These are phyloP conservation scores for Vimba vimba DNA, from an alignment of 2,113 vertebrate genomes.

Conservation along the genomic window DNA sequence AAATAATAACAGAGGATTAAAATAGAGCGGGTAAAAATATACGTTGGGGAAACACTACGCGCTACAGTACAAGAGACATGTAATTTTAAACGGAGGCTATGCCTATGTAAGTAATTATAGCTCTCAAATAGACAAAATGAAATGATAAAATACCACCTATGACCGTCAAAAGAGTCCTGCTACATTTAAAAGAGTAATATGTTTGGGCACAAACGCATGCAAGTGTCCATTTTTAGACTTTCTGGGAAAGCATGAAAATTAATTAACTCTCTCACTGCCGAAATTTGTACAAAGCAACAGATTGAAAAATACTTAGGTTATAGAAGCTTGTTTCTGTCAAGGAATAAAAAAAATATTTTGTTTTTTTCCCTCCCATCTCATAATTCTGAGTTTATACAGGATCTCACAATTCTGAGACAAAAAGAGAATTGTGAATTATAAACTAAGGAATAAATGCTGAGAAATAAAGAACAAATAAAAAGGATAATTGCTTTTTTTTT, in stretches of 20 bases:
- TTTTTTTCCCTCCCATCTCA: too few relatives aligned
- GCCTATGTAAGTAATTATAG: constrained; percentile 78
- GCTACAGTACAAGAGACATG: constrained; percentile 72
- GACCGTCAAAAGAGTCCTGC: constrained; percentile 65
- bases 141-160: constrained; percentile 79
- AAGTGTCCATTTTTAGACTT: constrained; percentile 53
- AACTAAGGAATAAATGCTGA: too few relatives aligned
- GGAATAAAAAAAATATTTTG: too few relatives aligned
- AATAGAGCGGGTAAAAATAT: constrained; percentile 76
- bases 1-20: constrained; percentile 82
- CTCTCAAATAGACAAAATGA: constrained; percentile 72
- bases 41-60: constrained; percentile 75
- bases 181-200: constrained; percentile 63
- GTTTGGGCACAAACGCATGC: constrained; percentile 61
- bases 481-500: too few relatives aligned
- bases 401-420: too few relatives aligned
- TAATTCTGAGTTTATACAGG: too few relatives aligned
- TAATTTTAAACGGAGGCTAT: constrained; percentile 77
- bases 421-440: too few relatives aligned
- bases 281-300: constrained; percentile 15
- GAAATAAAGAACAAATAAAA: too few relatives aligned
- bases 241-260: constrained; percentile 62
- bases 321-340: too few relatives aligned
- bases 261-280: constrained; percentile 49
- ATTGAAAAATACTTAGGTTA: background rate